Evolutionary conservation across 2,888 invertebrate species (phyloP), one percentile per base, ranked within the genome.

Genomic region (Polyommatus iphigenia): DNA sequence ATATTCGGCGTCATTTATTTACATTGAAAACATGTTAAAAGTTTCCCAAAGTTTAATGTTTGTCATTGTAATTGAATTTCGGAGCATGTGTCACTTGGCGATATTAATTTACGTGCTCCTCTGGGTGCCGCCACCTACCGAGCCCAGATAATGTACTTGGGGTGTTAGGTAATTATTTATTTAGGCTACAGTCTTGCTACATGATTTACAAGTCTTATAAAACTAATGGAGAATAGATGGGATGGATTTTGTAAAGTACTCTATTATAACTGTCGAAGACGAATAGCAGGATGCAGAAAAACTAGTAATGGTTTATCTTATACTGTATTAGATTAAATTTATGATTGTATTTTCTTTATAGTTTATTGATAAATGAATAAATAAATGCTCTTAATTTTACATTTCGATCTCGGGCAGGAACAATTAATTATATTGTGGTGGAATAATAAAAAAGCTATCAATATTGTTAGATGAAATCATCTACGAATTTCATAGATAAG

Each of bases 1-100:
- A 82, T 82, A 80, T 81, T 80, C 80, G 80, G 81, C 80, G 79
- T 82, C 81, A 82, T 81, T 82, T 81, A 78, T 80, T 79, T 80
- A 81, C 80, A 79, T 78, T 78, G 79, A 78, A 78, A 79, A 79
- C 67, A 79, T 79, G 79, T 80, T 78, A 80, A 80, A 78, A 80
- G 78, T 79, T 80, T 77, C 57, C 57, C 72, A 77, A 80, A 79
- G 78, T 80, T 77, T 78, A 78, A 76, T 75, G 78, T 79, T 80
- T 78, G 78, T 76, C 77, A 77, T 78, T 78, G n/a, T 78, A 79
- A 79, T 78, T 79, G 62, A 75, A 75, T 78, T 78, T 78, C 72
- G 73, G 29, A 76, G 78, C n/a, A 36, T 76, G 76, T 78, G 71
- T 62, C 76, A 72, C 71, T 24, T 57, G 78, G 71, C 73, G 18